Evolutionary conservation across 1,140 invertebrate genomes (phyloP), one percentile per base, ranked within the genome.

Genomic region (Dinoponera quadriceps): DNA sequence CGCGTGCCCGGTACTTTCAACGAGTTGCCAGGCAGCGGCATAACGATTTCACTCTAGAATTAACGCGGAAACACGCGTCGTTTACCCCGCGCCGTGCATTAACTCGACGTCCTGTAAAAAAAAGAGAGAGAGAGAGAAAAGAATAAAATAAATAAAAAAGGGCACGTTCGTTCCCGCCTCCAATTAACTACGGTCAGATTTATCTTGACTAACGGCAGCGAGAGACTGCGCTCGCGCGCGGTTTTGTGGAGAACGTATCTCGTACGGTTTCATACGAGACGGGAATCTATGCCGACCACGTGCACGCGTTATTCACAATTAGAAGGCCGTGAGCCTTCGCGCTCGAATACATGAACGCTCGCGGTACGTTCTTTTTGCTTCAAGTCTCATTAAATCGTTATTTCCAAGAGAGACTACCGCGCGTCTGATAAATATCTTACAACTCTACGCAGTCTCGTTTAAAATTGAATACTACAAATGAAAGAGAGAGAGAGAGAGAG

Each of bases 281-380:
- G 65, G 77, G 83, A 78, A 81, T 71, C 85, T 57, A 66, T 25
- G 62, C 48, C 13, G 29, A 65, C 85, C 51, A 33, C 22, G 49
- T 20, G 20, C 29, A 38, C 73, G 74, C 51, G 74, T 88, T 88
- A 88, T 87, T 88, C 84, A 88, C 48, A 59, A 66, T 83, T 82
- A 85, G 55, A 66, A 88, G 49, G 48, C n/a, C 20, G 0, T 22
- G 27, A 75, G 11, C 25, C 16, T 29, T 82, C 59, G 14, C 57
- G 60, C 25, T 83, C 49, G 65, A 11, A 13, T 74, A 62, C 84
- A 72, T 85, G 88, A 82, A 91, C 88, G 90, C 83, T 90, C 88
- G 85, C 84, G 87, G 92, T 93, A n/a, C n/a, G 91, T 92, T 94
- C 93, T 92, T 93, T 92, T 75, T 75, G 29, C n/a, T 16, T 22